Evolutionary conservation across 2,113 vertebrate species (phyloP).

Genomic region (Jaculus jaculus): DNA sequence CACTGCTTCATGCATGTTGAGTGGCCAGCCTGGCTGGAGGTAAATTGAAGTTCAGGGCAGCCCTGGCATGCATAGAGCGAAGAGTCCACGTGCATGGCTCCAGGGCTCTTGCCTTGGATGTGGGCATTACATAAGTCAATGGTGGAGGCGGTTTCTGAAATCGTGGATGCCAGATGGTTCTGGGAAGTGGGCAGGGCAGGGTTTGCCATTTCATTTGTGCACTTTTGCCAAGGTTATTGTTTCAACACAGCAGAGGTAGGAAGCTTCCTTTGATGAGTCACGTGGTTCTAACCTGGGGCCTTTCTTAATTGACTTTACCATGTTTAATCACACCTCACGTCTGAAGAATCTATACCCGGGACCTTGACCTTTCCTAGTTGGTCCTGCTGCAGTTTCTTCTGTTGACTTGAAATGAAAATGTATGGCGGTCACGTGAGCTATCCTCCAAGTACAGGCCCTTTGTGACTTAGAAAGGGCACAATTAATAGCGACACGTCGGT

Average conservation of each 20-base stretch:
- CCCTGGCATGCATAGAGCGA: background rate
- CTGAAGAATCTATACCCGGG: background rate
- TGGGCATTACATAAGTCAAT: background rate
- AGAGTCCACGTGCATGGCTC: accelerated
- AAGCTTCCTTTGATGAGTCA: background rate
- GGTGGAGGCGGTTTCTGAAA: background rate
- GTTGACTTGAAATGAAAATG: background rate
- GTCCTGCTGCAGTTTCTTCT: background rate
- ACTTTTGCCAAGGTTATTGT: background rate
- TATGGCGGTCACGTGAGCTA: background rate
- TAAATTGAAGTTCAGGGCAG: background rate
- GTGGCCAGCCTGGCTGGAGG: background rate
- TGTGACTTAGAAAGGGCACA: background rate
- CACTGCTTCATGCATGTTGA: background rate
- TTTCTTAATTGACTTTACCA: background rate
- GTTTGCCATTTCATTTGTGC: no score
- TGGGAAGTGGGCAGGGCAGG: background rate
- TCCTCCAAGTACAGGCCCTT: background rate
- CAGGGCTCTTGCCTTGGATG: accelerated
- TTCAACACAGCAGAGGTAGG: background rate
- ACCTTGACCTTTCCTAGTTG: background rate
- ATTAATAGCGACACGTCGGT: background rate
- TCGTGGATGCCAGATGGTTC: background rate
- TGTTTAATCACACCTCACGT: background rate
- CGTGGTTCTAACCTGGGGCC: background rate